Base-by-base conservation (phyloP, 2,113 vertebrate species). In the Uria lomvia region DNA sequence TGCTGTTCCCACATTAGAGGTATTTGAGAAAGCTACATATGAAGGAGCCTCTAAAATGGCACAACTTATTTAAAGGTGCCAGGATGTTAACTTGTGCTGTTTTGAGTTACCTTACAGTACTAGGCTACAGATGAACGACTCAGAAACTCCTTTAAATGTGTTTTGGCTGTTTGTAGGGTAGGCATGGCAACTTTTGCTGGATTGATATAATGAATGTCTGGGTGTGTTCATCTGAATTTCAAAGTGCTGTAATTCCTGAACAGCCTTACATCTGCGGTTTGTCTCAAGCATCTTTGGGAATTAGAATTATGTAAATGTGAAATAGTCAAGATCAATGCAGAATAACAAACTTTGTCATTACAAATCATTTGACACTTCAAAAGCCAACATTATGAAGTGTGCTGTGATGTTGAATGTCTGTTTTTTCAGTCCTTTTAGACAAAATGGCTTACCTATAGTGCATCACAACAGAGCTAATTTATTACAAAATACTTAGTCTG, bases 171-270 rank as follows among this genome's bases (percentile, higher is more conserved):
- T 81, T 22, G 5, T 67, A 49, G 43, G 0, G 60, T 81, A 92
- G 84, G 84, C 84, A 89, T 68, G 65, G 89, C 91, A 96, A 34
- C 89, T 94, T 92, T 55, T 22, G 19, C 59, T 52, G 36, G 65
- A 58, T 60, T 16, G 68, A 18, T 50, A 12, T 89, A 92, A 94
- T 89, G 76, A 94, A 20, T 22, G 84, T 92, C 74, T 96, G 77
- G 79, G 73, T 95, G 89, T 87, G 84, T 91, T 97, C 93, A 87
- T 92, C 91, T 95, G 91, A 95, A 96, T 96, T 95, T 96, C 91
- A 52, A 94, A 96, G 94, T 82, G 83, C 73, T 87, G 65, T 53
- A 85, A 30, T 81, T 92, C 87, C 58, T 75, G 30, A 78, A 34
- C 47, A 78, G 74, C 84, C 40, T 87, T 72, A 67, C 80, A 91